Conservation (phyloP, 2,113 vertebrate species). For the Tricholaema leucomelas region DNA sequence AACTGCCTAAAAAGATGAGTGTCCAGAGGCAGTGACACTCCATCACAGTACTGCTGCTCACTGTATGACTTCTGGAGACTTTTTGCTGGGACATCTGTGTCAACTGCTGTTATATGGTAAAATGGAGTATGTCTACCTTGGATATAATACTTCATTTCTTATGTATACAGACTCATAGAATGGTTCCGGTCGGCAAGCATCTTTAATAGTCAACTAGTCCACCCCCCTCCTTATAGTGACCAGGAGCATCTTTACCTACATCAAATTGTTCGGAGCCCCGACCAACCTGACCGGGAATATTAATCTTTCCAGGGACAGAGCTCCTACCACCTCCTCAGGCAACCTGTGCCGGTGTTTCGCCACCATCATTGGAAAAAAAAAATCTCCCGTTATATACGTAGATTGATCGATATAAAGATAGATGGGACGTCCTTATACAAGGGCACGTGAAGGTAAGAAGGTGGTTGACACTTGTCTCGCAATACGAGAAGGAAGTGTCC, state of each 20-base stretch:
- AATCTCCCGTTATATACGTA: no score
- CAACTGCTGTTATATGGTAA: not conserved
- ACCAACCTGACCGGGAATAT: not conserved
- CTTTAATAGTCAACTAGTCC: not conserved
- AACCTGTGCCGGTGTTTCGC: not conserved
- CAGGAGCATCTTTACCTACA: not conserved
- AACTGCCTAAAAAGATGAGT: not conserved
- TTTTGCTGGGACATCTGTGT: fast-evolving
- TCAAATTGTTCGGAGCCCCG: not conserved
- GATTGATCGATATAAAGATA: not conserved
- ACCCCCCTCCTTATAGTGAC: not conserved
- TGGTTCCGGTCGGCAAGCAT: not conserved
- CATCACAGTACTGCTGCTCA: fast-evolving
- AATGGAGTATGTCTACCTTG: fast-evolving
- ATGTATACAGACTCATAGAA: fast-evolving
- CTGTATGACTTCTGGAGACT: fast-evolving
- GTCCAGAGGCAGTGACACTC: fast-evolving
- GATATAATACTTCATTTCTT: fast-evolving
- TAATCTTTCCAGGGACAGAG: not conserved
- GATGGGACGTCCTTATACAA: not conserved
- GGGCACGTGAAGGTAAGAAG: fast-evolving
- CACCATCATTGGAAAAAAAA: not conserved
- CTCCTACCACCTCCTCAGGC: not conserved
- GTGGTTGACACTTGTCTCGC: fast-evolving
- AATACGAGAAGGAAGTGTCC: no score